Percentiles rank a stretch among this genome's conserved stretches.
Evolutionary conservation across 1,140 invertebrate species (phyloP).

Genomic region (Brachionus rubens): DNA sequence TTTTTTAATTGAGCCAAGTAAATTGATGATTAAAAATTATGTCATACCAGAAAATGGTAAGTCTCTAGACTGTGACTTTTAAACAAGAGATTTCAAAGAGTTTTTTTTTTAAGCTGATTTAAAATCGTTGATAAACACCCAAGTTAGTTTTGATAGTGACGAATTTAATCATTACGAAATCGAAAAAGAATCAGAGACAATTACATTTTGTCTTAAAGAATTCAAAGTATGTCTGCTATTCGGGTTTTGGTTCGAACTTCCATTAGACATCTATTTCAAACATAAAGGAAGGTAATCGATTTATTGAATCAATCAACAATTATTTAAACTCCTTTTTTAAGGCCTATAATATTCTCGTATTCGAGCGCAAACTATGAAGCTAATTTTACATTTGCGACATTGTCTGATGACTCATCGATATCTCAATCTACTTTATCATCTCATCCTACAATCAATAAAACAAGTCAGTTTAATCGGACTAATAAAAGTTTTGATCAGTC

Average conservation of each 20-base stretch:
- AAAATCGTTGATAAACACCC: conserved; percentile 41
- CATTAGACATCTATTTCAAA: conserved; percentile 38
- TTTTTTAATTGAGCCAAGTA: conserved; percentile 5
- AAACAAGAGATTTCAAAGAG: not conserved
- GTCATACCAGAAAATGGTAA: conserved; percentile 41
- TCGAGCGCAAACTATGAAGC: conserved; percentile 16
- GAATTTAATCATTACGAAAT: conserved; percentile 45
- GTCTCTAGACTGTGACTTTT: not conserved
- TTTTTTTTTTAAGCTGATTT: conserved; percentile 17
- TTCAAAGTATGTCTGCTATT: conserved; percentile 29
- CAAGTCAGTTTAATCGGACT: not conserved
- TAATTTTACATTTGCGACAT: conserved; percentile 36
- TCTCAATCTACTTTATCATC: not conserved
- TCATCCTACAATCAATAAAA: not conserved
- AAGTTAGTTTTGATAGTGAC: conserved; percentile 37
- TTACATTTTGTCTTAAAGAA: conserved; percentile 40
- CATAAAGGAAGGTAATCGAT: conserved; percentile 30
- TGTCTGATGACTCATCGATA: conserved; percentile 13
- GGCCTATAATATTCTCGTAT: conserved; percentile 19
- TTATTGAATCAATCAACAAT: not conserved
- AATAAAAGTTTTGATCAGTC: conserved; percentile 22
- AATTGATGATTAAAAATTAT: conserved; percentile 44
- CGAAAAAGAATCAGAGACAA: conserved; percentile 15
- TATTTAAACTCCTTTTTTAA: not conserved
- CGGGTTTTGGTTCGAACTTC: conserved; percentile 33